Conservation (phyloP, 2,888 invertebrate species). For the Melipona bicolor region DNA sequence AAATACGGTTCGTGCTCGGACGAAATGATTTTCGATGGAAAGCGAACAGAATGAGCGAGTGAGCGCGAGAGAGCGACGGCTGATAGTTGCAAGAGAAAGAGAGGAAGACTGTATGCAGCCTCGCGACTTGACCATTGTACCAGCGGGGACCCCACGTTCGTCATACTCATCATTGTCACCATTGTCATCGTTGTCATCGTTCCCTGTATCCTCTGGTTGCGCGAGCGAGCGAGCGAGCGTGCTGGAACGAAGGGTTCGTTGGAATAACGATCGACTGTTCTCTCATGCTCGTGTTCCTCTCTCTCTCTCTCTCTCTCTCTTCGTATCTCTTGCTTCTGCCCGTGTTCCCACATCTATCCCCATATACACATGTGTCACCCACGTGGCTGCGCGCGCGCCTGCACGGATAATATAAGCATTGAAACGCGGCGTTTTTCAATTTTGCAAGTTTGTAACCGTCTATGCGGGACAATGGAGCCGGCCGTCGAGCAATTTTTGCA, state of each 20-base stretch:
- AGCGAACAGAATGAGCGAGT: not conserved
- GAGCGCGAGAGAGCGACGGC: not conserved
- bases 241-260: conserved; percentile 58
- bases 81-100: not conserved
- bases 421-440: conserved; percentile 58
- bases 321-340: not conserved
- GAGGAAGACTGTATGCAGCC: conserved; percentile 16
- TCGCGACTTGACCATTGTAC: conserved; percentile 71
- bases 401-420: conserved; percentile 56
- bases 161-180: conserved; percentile 74
- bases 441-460: conserved; percentile 56
- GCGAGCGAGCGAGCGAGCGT: conserved; percentile 21
- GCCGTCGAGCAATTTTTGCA: conserved; percentile 52
- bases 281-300: not conserved
- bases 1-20: conserved; percentile 42
- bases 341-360: not conserved
- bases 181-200: conserved; percentile 71
- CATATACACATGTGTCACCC: no score
- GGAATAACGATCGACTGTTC: conserved; percentile 62
- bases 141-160: conserved; percentile 60
- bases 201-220: conserved; percentile 46
- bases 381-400: not conserved
- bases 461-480: conserved; percentile 47
- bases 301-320: not conserved
- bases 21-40: conserved; percentile 62